A percentile compares a stretch with the other conserved stretches of the same genome.
These are phyloP conservation scores for Arctocebus calabarensis DNA, from an alignment of 2,797 vertebrate genomes.

Conservation along the genomic window DNA sequence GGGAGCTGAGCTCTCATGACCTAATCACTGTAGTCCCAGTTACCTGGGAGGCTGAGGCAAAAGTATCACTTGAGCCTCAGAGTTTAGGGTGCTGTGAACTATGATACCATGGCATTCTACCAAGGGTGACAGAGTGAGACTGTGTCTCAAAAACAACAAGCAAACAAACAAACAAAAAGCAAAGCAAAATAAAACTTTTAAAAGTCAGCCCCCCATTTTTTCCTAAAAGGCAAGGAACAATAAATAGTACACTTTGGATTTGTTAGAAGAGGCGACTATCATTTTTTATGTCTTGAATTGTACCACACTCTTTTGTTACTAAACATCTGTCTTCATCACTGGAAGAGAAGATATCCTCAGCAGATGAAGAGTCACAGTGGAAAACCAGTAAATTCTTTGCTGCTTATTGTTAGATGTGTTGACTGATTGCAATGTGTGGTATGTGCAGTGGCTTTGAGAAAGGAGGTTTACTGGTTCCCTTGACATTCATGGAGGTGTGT, in stretches of 20 bases:
- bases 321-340: neutral
- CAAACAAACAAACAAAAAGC: neutral
- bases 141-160: too few relatives aligned
- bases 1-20: too few relatives aligned
- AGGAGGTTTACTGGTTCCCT: neutral
- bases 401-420: neutral
- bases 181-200: constrained; percentile 1
- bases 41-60: too few relatives aligned
- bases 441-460: neutral
- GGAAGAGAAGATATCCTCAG: neutral
- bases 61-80: too few relatives aligned
- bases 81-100: too few relatives aligned
- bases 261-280: neutral
- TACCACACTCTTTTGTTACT: neutral
- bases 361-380: neutral
- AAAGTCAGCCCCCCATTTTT: neutral
- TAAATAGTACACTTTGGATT: neutral
- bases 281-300: neutral
- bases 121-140: too few relatives aligned
- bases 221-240: constrained; percentile 5
- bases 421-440: neutral
- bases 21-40: too few relatives aligned
- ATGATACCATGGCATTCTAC: too few relatives aligned
- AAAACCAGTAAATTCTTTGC: neutral
- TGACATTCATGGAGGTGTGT: neutral